A percentile compares a stretch with the other conserved stretches of the same genome.
phyloP scores from a whole-genome alignment of 2,888 invertebrate genomes.

The Lithophane socia region DNA sequence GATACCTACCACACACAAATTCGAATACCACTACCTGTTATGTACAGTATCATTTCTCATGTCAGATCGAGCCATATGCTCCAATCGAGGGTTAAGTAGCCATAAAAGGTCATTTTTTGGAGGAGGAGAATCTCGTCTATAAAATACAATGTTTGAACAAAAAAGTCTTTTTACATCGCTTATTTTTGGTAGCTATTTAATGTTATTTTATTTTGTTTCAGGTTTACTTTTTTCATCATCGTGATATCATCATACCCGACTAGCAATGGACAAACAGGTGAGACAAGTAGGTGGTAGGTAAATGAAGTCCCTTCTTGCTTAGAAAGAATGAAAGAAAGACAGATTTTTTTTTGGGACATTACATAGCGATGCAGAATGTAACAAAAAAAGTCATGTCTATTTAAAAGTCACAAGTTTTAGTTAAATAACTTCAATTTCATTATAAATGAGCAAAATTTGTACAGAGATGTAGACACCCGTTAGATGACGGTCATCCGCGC shows the following conservation, averaged over 20 bases:
- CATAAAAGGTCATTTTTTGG: neutral
- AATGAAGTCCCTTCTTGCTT: neutral
- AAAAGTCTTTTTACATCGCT: too few species aligned
- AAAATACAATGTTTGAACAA: neutral
- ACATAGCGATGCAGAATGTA: too few species aligned
- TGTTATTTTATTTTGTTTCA: constrained; percentile 38
- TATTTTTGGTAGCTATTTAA: neutral
- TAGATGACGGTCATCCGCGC: too few species aligned
- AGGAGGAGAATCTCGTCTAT: neutral
- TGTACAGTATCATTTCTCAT: neutral
- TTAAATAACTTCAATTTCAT: too few species aligned
- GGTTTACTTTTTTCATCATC: constrained; percentile 56
- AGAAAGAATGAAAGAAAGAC: too few species aligned
- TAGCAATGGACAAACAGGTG: constrained; percentile 64
- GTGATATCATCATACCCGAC: constrained; percentile 46
- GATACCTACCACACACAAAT: too few species aligned
- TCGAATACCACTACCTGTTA: too few species aligned
- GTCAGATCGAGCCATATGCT: neutral
- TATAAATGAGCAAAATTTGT: too few species aligned
- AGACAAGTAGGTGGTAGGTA: neutral
- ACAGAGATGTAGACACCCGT: too few species aligned
- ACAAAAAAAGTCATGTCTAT: too few species aligned
- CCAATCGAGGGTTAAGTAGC: neutral
- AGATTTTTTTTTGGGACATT: too few species aligned
- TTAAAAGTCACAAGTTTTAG: too few species aligned